Evolutionary conservation across 2,113 vertebrate genomes (phyloP).

Genomic region (Sisor rabdophorus): DNA sequence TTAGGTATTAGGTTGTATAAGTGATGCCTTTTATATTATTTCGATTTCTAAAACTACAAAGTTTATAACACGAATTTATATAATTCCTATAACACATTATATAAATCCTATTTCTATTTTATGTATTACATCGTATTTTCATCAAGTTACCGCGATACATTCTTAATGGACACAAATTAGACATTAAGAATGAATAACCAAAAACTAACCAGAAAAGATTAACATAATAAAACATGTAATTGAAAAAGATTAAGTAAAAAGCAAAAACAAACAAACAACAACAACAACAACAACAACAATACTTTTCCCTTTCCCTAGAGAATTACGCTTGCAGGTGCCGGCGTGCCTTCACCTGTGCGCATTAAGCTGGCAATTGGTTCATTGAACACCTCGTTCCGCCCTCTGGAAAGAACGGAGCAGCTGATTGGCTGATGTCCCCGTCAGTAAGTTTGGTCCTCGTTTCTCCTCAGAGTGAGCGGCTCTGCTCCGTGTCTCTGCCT

Average conservation of each 20-base stretch:
- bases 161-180: neutral
- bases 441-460: neutral
- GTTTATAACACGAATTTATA: neutral
- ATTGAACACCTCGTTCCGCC: neutral
- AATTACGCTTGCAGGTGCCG: neutral
- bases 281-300: neutral
- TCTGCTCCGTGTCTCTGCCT: neutral
- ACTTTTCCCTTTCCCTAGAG: no score
- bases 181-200: neutral
- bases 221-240: no score
- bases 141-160: neutral
- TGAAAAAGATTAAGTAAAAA: neutral
- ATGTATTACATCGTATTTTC: neutral
- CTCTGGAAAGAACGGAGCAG: neutral
- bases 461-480: neutral
- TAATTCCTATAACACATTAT: no score
- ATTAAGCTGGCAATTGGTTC: neutral
- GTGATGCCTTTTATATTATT: neutral
- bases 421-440: constrained; percentile 17
- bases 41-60: no score
- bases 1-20: neutral
- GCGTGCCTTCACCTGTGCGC: constrained; percentile 8
- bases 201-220: no score
- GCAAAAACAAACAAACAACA: no score
- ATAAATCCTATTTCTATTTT: neutral